A percentile compares a stretch with the other conserved stretches of the same genome.
Evolutionary conservation across 2,888 invertebrate genomes (phyloP).

Genomic region (Folsomia candida): DNA sequence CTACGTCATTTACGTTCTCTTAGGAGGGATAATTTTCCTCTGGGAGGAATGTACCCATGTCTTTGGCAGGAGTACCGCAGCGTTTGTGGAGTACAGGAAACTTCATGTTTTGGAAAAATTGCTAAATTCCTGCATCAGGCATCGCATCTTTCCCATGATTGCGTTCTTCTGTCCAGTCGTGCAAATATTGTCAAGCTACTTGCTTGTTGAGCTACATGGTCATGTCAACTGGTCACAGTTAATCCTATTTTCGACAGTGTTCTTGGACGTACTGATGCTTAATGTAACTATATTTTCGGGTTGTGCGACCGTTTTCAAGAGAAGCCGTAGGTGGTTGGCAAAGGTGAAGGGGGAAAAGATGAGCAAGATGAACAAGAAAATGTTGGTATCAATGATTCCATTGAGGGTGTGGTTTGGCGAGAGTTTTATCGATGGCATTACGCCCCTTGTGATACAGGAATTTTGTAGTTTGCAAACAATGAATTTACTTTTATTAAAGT

Average conservation of each 20-base stretch:
- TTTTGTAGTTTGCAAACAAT: not conserved
- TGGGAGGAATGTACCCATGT: not conserved
- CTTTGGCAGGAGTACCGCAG: not conserved
- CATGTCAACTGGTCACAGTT: not conserved
- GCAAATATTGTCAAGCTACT: not conserved
- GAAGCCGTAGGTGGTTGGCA: not conserved
- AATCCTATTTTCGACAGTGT: not conserved
- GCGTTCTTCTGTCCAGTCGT: not conserved
- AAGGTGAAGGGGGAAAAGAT: not conserved
- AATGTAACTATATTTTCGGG: not conserved
- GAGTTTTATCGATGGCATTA: not conserved
- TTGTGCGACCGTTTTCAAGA: not conserved
- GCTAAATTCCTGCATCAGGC: not conserved
- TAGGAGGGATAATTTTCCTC: not conserved
- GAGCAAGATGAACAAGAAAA: not conserved
- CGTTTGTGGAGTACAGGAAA: no score
- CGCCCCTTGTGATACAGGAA: not conserved
- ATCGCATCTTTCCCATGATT: not conserved
- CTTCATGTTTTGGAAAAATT: not conserved
- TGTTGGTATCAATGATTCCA: not conserved
- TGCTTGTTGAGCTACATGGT: not conserved
- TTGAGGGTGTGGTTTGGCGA: not conserved
- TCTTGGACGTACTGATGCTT: not conserved
- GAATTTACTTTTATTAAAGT: no score
- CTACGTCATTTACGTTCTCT: not conserved